Evolutionary conservation across 2,797 vertebrate species (phyloP).

Genomic region (Alosa sapidissima): DNA sequence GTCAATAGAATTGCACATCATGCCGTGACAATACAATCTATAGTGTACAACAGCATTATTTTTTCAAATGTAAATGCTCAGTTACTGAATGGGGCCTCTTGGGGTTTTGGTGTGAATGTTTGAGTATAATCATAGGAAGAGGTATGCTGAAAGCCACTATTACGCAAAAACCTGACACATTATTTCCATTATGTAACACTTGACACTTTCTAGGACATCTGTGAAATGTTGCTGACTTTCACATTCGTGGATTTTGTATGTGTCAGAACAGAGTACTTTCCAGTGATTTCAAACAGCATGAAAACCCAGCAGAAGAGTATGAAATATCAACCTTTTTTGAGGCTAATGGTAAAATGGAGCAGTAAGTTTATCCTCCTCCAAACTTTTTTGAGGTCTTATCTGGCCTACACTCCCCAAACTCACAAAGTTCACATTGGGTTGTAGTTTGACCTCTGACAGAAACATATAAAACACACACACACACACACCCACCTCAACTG

Average conservation of each 20-base stretch:
- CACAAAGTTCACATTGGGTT: neutral
- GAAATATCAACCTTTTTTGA: neutral
- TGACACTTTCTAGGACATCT: neutral
- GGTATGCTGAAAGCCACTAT: neutral
- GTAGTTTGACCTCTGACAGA: neutral
- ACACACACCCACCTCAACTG: slow-evolving; percentile 83
- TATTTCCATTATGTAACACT: neutral
- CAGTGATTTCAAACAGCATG: neutral
- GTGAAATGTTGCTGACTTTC: neutral
- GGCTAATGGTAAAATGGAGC: neutral
- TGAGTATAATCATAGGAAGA: neutral
- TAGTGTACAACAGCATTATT: neutral
- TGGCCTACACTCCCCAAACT: neutral
- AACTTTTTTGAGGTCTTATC: neutral
- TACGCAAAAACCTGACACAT: neutral
- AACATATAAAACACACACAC: neutral
- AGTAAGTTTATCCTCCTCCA: neutral
- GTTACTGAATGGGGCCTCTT: neutral
- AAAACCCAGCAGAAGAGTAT: neutral
- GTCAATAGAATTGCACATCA: neutral
- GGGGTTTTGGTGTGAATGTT: neutral
- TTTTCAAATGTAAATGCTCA: neutral
- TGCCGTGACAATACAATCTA: neutral
- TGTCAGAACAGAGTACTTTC: neutral
- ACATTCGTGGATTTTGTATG: neutral